phyloP scores from a whole-genome alignment of 2,888 invertebrate genomes.

The Himalopsyche anomala region DNA sequence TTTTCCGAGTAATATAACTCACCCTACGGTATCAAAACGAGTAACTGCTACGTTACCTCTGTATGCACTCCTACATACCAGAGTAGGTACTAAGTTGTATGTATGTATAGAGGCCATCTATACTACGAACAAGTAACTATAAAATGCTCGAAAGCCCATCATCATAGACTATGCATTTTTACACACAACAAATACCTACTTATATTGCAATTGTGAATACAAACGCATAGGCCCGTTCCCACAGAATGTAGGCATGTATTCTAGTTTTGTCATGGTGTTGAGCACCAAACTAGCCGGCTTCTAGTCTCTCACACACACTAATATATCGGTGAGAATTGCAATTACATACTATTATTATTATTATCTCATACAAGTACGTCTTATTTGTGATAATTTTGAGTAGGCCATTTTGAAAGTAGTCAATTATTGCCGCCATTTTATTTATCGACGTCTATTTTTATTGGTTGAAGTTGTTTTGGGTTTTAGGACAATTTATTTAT shows the following conservation, averaged over 20 bases:
- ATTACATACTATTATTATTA: conserved; percentile 28
- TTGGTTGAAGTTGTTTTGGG: no score
- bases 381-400: conserved; percentile 33
- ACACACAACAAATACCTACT: conserved; percentile 35
- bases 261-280: conserved; percentile 48
- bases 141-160: conserved; percentile 59
- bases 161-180: conserved; percentile 44
- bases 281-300: conserved; percentile 50
- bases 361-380: conserved; percentile 10
- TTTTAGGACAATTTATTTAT: no score
- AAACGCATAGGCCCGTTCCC: conserved; percentile 54
- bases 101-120: conserved; percentile 46
- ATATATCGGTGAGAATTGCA: conserved; percentile 29
- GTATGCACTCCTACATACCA: conserved; percentile 49
- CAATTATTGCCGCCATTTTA: no score
- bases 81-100: conserved; percentile 22
- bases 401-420: conserved; percentile 29
- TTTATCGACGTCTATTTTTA: no score
- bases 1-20: conserved; percentile 48
- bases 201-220: conserved; percentile 39
- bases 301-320: conserved; percentile 19
- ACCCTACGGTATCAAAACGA: conserved; percentile 61
- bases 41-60: conserved; percentile 61
- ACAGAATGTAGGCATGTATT: conserved; percentile 44
- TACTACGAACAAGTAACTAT: conserved; percentile 42